Evolutionary conservation across 2,113 vertebrate genomes (phyloP).

Genomic region (human): DNA sequence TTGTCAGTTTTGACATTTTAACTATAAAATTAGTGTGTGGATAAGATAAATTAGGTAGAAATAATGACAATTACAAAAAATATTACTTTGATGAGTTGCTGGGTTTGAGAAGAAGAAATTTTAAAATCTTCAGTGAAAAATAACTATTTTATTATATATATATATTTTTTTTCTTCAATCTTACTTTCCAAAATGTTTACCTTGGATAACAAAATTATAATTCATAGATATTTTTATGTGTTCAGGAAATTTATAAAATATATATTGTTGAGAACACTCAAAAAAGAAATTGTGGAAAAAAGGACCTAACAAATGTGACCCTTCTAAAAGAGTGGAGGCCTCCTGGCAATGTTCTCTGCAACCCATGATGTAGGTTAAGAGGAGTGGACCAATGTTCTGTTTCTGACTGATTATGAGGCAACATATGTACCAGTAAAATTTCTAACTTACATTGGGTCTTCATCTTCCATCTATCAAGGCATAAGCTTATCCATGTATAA

Average conservation of each 20-base stretch:
- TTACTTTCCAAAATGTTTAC: not conserved
- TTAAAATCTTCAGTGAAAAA: not conserved
- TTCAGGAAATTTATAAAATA: not conserved
- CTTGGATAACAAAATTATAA: not conserved
- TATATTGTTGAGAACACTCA: too few relatives aligned
- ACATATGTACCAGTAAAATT: too few relatives aligned
- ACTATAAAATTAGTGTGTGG: not conserved
- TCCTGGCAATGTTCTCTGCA: too few relatives aligned
- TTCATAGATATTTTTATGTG: not conserved
- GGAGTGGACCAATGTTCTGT: too few relatives aligned
- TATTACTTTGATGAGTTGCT: not conserved
- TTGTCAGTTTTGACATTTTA: slow-evolving; percentile 55
- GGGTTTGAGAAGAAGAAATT: slow-evolving; percentile 10
- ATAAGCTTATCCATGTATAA: too few relatives aligned
- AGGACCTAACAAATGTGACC: too few relatives aligned
- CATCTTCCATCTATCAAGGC: too few relatives aligned
- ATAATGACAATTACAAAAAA: slow-evolving; percentile 22
- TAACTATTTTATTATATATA: not conserved
- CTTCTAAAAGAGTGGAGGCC: too few relatives aligned
- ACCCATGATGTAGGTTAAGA: too few relatives aligned
- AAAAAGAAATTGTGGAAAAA: too few relatives aligned
- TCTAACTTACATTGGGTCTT: too few relatives aligned
- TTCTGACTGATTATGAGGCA: too few relatives aligned
- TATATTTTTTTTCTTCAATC: not conserved
- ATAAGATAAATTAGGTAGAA: slow-evolving; percentile 43